Base-by-base conservation (phyloP, 2,888 invertebrate species). In the Thera britannica region DNA sequence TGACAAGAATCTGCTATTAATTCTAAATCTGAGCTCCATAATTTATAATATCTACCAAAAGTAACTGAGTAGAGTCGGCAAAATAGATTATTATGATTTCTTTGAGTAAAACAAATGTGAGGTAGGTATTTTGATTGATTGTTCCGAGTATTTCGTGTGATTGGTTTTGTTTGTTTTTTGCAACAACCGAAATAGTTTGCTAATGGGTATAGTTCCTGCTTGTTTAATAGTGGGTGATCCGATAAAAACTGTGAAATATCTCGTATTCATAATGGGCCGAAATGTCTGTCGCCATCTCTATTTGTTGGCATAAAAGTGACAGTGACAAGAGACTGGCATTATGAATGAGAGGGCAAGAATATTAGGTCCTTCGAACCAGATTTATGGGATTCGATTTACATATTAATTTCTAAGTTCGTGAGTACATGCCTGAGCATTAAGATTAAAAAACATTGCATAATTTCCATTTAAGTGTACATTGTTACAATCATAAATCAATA, bases 1-100 rank as follows among this genome's bases (percentile, higher is more conserved):
- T 58, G 70, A 69, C 72, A 72, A 73, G 73, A 71, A 72, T 70
- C 61, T 67, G 62, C 59, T 59, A 58, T 65, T 68, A 58, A 61
- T 57, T 69, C 67, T 51, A 38, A 64, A 57, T 69, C 68, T 48
- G 49, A 64, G 63, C 51, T 63, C 59, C 35, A 52, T 70, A 62
- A 62, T 65, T 68, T 67, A 52, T 65, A 52, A 23, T 59, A 56
- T 46, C 57, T 52, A 41, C 58, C 23, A 34, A 58, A 23, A n/a
- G n/a, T 58, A 23, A 34, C 23, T 35, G 11, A 7, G 65, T 71
- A 74, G 23, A 41, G 71, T 63, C 68, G 7, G 71, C 69, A 71
- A 69, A 74, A 68, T 48, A 2, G 8, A 0, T 52, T 62, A 57
- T 58, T 2, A 23, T 23, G 1, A 12, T 9, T 2, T 9, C 7